These are phyloP conservation scores for Apis florea DNA, from an alignment of 1,140 invertebrate genomes.

Conservation along the genomic window DNA sequence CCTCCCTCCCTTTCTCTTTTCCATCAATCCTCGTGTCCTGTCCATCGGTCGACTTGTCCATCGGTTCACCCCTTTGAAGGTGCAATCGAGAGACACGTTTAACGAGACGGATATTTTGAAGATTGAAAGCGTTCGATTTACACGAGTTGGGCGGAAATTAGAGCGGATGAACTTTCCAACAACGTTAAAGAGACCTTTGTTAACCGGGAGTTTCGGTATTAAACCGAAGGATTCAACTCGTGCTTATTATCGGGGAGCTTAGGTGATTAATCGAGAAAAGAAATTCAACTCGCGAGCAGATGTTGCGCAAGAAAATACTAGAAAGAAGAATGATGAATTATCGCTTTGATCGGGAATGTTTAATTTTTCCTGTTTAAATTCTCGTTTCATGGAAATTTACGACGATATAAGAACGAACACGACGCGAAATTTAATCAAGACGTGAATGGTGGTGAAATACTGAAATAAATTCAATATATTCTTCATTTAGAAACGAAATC, in stretches of 20 bases:
- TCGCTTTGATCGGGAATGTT: no score
- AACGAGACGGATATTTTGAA: conserved; percentile 31
- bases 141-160: conserved; percentile 26
- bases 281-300: not conserved
- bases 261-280: conserved; percentile 7
- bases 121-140: conserved; percentile 33
- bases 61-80: conserved; percentile 7
- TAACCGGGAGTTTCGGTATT: conserved; percentile 12
- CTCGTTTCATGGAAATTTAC: no score
- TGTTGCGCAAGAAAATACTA: not conserved
- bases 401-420: no score
- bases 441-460: no score
- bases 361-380: no score
- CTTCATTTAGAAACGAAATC: no score
- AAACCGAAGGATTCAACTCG: not conserved
- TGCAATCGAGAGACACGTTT: conserved; percentile 12
- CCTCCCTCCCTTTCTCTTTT: not conserved
- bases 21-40: no score
- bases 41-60: no score
- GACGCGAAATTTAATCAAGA: no score
- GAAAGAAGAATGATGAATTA: no score
- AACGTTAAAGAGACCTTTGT: conserved; percentile 16
- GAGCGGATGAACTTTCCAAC: not conserved
- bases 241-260: not conserved
- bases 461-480: no score